phyloP scores from a whole-genome alignment of 2,113 vertebrate species.

The Penelope pileata region DNA sequence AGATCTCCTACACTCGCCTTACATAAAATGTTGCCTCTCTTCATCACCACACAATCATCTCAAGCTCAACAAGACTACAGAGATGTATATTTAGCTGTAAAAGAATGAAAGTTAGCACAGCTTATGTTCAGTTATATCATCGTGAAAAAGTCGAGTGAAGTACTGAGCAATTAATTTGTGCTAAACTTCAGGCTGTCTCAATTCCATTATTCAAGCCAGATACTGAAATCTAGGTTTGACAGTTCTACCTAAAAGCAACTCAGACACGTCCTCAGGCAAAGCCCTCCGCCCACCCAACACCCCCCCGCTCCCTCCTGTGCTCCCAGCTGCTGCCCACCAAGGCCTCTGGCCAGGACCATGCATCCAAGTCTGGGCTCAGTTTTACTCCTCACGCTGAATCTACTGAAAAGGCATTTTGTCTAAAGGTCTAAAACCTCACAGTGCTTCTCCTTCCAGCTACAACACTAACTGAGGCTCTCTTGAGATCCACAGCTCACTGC shows the following conservation, averaged over 20 bases:
- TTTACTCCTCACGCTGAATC: not conserved
- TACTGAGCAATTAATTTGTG: not conserved
- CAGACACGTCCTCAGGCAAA: not conserved
- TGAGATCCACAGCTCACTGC: not conserved
- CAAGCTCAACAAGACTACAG: conserved; percentile 10
- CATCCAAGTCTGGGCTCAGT: not conserved
- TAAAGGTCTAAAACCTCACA: not conserved
- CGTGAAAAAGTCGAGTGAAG: not conserved
- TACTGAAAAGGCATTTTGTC: accelerated
- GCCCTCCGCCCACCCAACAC: not conserved
- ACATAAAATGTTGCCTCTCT: conserved; percentile 37
- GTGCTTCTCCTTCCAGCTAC: not conserved
- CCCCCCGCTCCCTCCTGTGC: not conserved
- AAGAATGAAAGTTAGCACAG: conserved; percentile 29
- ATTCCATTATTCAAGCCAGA: not conserved
- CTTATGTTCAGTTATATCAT: conserved; percentile 24
- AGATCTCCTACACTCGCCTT: conserved; percentile 49
- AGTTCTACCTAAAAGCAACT: not conserved
- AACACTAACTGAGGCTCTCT: not conserved
- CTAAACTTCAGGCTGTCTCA: not conserved
- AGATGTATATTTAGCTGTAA: conserved; percentile 52
- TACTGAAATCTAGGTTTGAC: not conserved
- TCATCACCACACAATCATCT: conserved; percentile 17
- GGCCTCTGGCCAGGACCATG: not conserved
- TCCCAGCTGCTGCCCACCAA: not conserved